A percentile compares a stretch with the other conserved stretches of the same genome.
Evolutionary conservation across 1,140 invertebrate species (phyloP).

Genomic region (Plectus sambesii): DNA sequence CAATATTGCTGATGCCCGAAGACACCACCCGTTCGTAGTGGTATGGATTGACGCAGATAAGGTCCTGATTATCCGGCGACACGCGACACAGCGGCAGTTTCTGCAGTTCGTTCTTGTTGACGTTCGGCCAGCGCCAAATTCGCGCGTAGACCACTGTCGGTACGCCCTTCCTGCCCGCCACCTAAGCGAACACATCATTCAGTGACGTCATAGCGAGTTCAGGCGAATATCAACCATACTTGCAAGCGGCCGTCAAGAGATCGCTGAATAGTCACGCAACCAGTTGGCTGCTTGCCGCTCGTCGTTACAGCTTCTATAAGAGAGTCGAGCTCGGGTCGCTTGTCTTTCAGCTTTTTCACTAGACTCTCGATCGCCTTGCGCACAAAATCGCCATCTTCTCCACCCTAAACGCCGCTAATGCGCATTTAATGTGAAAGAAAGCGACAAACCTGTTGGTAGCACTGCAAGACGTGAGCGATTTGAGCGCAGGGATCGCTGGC

Average conservation of each 20-base stretch:
- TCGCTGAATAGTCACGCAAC: constrained; percentile 96
- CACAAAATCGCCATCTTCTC: constrained; percentile 29
- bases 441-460: constrained; percentile 58
- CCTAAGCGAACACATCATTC: constrained; percentile 51
- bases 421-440: background rate
- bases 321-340: constrained; percentile 89
- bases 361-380: constrained; percentile 30
- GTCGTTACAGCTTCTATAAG: constrained; percentile 97
- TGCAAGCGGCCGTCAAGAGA: constrained; percentile 92
- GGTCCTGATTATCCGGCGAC: constrained; percentile 48
- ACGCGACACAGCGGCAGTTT: constrained; percentile 69
- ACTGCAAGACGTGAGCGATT: constrained; percentile 19
- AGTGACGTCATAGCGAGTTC: too few species aligned
- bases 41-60: constrained; percentile 97
- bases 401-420: constrained; percentile 23
- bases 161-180: constrained; percentile 93
- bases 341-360: constrained; percentile 52
- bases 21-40: constrained; percentile 99
- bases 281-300: constrained; percentile 90
- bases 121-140: constrained; percentile 98
- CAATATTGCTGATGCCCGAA: constrained; percentile 63
- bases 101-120: constrained; percentile 97
- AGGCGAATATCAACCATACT: constrained; percentile 52
- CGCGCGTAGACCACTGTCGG: constrained; percentile 97
- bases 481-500: constrained; percentile 22